A percentile compares a stretch with the other conserved stretches of the same genome.
phyloP scores from a whole-genome alignment of 2,888 invertebrate species.

The Leucozona laternaria region DNA sequence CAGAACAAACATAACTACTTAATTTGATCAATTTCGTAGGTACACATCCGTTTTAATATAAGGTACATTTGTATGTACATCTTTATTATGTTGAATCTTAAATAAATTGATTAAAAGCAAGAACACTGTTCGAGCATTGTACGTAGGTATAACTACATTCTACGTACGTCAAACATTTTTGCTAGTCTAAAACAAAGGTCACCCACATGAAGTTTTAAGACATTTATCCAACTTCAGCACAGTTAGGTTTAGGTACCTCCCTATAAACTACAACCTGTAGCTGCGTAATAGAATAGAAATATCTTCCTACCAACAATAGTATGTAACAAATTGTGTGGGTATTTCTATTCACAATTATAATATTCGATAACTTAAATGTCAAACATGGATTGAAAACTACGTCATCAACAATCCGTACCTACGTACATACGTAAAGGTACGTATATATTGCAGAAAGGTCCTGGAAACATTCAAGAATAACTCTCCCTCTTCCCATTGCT shows the following conservation, averaged over 20 bases:
- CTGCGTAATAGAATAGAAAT: slow-evolving; percentile 55
- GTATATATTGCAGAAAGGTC: slow-evolving; percentile 40
- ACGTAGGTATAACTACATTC: background rate
- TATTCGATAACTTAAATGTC: slow-evolving; percentile 64
- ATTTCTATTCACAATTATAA: background rate
- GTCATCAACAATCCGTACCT: slow-evolving; percentile 45
- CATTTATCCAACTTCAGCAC: background rate
- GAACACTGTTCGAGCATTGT: background rate
- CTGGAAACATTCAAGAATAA: slow-evolving; percentile 69
- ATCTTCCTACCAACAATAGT: slow-evolving; percentile 1
- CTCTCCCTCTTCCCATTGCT: slow-evolving; percentile 21
- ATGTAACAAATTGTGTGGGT: background rate
- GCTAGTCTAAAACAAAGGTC: background rate
- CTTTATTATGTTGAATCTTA: too few species aligned
- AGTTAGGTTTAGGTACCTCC: background rate
- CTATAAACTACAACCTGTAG: slow-evolving; percentile 50
- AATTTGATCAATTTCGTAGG: too few species aligned
- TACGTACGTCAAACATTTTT: slow-evolving; percentile 15
- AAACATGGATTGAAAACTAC: slow-evolving; percentile 61
- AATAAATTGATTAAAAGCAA: background rate
- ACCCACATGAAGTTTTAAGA: background rate
- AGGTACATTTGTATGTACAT: too few species aligned
- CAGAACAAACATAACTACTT: background rate
- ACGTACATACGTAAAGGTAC: background rate
- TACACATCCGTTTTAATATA: too few species aligned